These are phyloP conservation scores for Bucorvus abyssinicus DNA, from an alignment of 2,797 vertebrate genomes.

Conservation along the genomic window DNA sequence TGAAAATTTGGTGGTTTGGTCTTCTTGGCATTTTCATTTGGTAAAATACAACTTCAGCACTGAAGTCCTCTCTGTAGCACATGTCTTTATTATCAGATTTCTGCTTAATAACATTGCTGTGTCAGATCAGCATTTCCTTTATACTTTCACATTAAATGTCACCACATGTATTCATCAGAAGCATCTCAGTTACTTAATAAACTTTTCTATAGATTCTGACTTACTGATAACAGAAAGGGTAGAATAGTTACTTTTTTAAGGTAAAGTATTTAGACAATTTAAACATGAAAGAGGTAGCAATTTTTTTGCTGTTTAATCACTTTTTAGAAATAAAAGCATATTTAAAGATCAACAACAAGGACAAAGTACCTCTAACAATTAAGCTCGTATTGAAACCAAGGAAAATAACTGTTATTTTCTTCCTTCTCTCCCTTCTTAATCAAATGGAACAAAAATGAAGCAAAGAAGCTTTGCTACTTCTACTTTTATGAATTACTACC, in stretches of 20 bases:
- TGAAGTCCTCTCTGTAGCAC: background rate
- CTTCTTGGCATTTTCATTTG: background rate
- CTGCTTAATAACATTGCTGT: background rate
- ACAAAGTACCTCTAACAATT: background rate
- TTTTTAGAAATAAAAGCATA: background rate
- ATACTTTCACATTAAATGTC: background rate
- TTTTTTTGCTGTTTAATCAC: background rate
- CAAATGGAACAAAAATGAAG: background rate
- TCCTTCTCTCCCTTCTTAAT: background rate
- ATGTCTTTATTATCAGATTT: background rate
- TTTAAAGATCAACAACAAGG: background rate
- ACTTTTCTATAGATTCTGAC: background rate
- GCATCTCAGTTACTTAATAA: background rate
- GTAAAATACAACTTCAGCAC: background rate
- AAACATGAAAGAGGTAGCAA: background rate
- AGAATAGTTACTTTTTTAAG: background rate
- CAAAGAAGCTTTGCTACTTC: background rate
- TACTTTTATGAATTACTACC: background rate
- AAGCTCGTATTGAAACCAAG: background rate
- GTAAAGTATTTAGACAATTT: background rate
- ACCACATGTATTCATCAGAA: background rate
- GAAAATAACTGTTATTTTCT: background rate
- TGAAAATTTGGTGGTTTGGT: background rate
- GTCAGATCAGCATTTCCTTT: background rate
- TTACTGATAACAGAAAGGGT: background rate